Percentiles rank a stretch among this genome's conserved stretches.
Conservation (phyloP, 2,888 invertebrate genomes). For the Drosophila pseudotakahashii region DNA sequence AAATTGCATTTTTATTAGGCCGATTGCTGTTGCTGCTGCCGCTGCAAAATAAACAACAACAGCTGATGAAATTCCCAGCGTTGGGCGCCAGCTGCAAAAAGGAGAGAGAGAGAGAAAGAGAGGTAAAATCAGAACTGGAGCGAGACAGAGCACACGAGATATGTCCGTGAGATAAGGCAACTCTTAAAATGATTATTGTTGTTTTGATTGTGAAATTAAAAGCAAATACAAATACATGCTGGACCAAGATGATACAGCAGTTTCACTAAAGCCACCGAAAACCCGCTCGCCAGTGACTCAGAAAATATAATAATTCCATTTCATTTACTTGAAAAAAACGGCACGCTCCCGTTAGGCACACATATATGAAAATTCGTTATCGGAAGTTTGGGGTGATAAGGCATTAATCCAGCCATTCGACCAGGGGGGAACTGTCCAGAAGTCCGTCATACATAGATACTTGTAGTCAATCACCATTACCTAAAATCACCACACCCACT, state of each 20-base stretch:
- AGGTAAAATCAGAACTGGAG: slow-evolving; percentile 14
- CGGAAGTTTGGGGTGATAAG: slow-evolving; percentile 26
- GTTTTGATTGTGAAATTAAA: slow-evolving; percentile 74
- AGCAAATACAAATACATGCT: slow-evolving; percentile 61
- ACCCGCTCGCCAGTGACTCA: slow-evolving; percentile 30
- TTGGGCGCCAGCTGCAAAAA: slow-evolving; percentile 36
- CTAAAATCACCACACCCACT: slow-evolving; percentile 8
- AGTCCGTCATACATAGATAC: slow-evolving; percentile 16
- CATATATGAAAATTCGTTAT: slow-evolving; percentile 21
- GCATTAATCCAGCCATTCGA: slow-evolving; percentile 19
- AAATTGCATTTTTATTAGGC: slow-evolving; percentile 73
- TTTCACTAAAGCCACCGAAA: slow-evolving; percentile 9
- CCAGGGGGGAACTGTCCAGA: slow-evolving; percentile 16
- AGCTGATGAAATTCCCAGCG: slow-evolving; percentile 72
- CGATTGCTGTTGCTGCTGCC: slow-evolving; percentile 30
- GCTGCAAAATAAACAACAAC: slow-evolving; percentile 46
- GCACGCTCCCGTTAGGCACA: slow-evolving; percentile 39
- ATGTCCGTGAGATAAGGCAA: slow-evolving; percentile 60
- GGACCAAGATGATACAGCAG: slow-evolving; percentile 59
- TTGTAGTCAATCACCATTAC: slow-evolving; percentile 9
- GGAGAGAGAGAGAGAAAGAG: slow-evolving; percentile 51
- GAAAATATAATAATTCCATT: slow-evolving; percentile 22
- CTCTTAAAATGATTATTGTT: slow-evolving; percentile 47
- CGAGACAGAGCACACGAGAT: slow-evolving; percentile 35
- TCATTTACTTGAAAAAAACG: slow-evolving; percentile 18